phyloP scores from a whole-genome alignment of 2,888 invertebrate genomes.

The Epinotia nisella region DNA sequence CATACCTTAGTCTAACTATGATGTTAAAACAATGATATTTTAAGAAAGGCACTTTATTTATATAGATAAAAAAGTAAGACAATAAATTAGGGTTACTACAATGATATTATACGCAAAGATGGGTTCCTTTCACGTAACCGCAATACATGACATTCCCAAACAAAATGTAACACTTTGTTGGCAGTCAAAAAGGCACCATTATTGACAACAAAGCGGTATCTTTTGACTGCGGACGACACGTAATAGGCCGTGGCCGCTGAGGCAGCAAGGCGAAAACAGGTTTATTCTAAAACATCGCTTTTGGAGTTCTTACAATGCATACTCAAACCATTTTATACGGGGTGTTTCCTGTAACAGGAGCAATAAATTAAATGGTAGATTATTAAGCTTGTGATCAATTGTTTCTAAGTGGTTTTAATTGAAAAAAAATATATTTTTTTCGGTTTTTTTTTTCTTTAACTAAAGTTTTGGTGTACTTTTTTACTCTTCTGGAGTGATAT shows the following conservation, averaged over 20 bases:
- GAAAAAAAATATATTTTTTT: no score
- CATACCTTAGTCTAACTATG: conserved; percentile 20
- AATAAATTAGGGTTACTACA: conserved; percentile 58
- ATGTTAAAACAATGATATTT: conserved; percentile 45
- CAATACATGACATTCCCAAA: not conserved
- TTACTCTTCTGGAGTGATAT: no score
- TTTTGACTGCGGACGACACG: not conserved
- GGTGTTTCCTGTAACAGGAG: no score
- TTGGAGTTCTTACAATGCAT: not conserved
- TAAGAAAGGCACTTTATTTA: conserved; percentile 72
- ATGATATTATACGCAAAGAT: not conserved
- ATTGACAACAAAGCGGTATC: not conserved
- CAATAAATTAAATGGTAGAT: no score
- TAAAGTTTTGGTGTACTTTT: no score
- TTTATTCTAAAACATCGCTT: not conserved
- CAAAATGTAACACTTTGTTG: no score
- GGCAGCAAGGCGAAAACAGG: no score
- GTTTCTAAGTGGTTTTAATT: no score
- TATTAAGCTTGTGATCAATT: no score
- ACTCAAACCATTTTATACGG: not conserved
- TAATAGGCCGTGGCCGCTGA: no score
- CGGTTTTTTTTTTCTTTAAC: no score
- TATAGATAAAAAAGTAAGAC: conserved; percentile 50
- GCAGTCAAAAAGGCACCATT: not conserved
- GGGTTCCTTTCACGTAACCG: not conserved